These are phyloP conservation scores for Chaetorhynchus papuensis DNA, from an alignment of 2,113 vertebrate genomes.

Conservation along the genomic window DNA sequence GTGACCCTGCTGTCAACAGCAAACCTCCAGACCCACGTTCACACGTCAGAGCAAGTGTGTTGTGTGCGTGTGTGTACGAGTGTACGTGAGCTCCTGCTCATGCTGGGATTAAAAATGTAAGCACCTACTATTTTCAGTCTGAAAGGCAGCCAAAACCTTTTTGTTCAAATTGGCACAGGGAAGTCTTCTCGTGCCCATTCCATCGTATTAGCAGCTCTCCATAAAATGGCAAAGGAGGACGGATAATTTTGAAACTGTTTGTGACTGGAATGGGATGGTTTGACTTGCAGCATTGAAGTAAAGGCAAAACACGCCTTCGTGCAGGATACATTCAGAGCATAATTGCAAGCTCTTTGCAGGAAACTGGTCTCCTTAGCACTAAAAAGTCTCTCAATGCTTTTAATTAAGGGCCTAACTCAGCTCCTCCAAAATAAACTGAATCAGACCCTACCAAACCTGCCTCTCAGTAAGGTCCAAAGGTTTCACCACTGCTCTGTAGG, in stretches of 20 bases:
- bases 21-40: constrained; percentile 20
- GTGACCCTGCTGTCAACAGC: constrained; percentile 31
- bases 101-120: constrained; percentile 69
- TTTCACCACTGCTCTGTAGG: background rate
- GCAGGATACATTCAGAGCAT: rapidly evolving
- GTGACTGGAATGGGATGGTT: background rate
- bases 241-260: background rate
- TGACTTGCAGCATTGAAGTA: background rate
- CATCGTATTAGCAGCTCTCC: background rate
- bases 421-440: background rate
- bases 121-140: constrained; percentile 78
- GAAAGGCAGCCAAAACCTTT: constrained; percentile 70
- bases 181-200: constrained; percentile 11
- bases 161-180: constrained; percentile 49
- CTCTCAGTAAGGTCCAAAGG: background rate
- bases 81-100: constrained; percentile 78
- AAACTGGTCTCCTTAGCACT: background rate
- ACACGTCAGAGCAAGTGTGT: background rate
- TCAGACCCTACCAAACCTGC: background rate
- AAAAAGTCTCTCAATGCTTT: background rate
- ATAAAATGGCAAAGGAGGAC: background rate
- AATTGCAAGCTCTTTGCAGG: background rate
- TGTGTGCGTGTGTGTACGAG: background rate
- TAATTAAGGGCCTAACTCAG: background rate
- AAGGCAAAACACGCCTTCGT: background rate